phyloP scores from a whole-genome alignment of 2,113 vertebrate species.

The zebrafish (Danio rerio) region GRCz12tu NC_133196.1:45983001-45983500 shows the following conservation, averaged over 20 bases:
- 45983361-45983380: neutral
- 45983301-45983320: neutral
- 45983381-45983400: neutral
- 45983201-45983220: neutral
- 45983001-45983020: neutral
- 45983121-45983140: neutral
- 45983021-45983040: slow-evolving; percentile 10
- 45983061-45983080: slow-evolving; percentile 60
- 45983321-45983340: neutral
- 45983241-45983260: neutral
- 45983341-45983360: too few species aligned
- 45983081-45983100: slow-evolving; percentile 67
- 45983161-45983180: neutral
- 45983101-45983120: slow-evolving; percentile 56
- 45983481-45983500: too few species aligned
- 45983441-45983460: too few species aligned
- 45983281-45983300: slow-evolving; percentile 11
- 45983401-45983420: neutral
- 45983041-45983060: slow-evolving; percentile 12
- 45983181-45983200: neutral
- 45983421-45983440: too few species aligned
- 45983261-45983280: neutral
- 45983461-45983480: too few species aligned
- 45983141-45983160: neutral
- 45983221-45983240: neutral